Base-by-base conservation (phyloP, 2,888 invertebrate species). In the Apamea anceps region DNA sequence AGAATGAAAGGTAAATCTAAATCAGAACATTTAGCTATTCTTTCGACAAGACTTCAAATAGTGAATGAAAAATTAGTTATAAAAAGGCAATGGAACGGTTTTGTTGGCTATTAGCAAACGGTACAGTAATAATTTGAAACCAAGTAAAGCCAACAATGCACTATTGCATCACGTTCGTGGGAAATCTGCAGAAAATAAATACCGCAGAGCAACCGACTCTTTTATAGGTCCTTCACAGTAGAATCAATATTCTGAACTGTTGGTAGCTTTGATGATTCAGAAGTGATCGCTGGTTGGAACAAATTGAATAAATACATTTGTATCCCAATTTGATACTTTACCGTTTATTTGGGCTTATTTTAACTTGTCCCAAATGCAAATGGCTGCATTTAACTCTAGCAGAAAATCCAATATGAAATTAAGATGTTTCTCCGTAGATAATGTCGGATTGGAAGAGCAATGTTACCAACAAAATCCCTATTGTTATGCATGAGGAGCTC, bases 401-500 rank as follows among this genome's bases (percentile, higher is more conserved):
- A 60, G 37, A 60, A 66, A 77, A 78, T 60, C 25, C 37, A 77
- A 80, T 70, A 67, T 70, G 45, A 63, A 70, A 73, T 72, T 57
- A 75, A 68, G 67, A 77, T 77, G n/a, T 45, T 75, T 75, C 54
- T 66, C 54, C 70, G 57, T 79, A 71, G 72, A 83, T 72, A 72
- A 74, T 71, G n/a, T 72, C 54, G 48, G 57, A 65, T 82, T 83
- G 77, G 42, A 77, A 84, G 77, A 82, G 80, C 72, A 82, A 84
- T 79, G 81, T 85, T 80, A 68, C 81, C 79, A 81, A 79, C 79
- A 76, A 84, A 86, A 77, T 84, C 72, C 71, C 57, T 79, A 87
- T 87, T 82, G 80, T 82, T 84, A 87, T 90, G 83, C 87, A 88
- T 85, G 86, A 89, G 84, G 71, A 80, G 80, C 78, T 78, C 67